A percentile compares a stretch with the other conserved stretches of the same genome.
phyloP scores from a whole-genome alignment of 1,140 invertebrate genomes.

The Papilio aristodemus region DNA sequence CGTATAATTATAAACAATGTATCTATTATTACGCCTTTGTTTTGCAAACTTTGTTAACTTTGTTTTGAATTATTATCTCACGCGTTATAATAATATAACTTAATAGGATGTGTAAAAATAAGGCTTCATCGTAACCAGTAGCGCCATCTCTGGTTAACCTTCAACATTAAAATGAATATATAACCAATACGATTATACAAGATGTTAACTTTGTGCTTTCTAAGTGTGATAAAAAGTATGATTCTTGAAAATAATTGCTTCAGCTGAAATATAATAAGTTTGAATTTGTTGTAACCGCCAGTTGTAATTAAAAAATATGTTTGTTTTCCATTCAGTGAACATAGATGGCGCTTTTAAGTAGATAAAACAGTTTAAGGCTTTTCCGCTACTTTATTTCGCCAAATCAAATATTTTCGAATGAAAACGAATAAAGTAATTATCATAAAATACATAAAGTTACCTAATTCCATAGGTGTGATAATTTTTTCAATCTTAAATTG shows the following conservation, averaged over 20 bases:
- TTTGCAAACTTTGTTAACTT: slow-evolving; percentile 6
- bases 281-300: no score
- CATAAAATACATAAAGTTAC: no score
- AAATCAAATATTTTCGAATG: not conserved
- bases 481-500: not conserved
- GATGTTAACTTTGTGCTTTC: not conserved
- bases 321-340: not conserved
- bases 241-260: not conserved
- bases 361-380: slow-evolving; percentile 62
- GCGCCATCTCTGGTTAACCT: slow-evolving; percentile 22
- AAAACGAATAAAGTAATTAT: no score
- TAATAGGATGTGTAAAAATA: slow-evolving; percentile 22
- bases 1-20: slow-evolving; percentile 10
- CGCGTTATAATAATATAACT: slow-evolving; percentile 7
- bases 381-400: slow-evolving; percentile 36
- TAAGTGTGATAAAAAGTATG: not conserved
- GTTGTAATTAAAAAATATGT: no score
- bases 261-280: not conserved
- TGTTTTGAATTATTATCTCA: slow-evolving; percentile 28
- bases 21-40: slow-evolving; percentile 18
- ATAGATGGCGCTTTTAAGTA: slow-evolving; percentile 52
- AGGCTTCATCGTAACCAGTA: slow-evolving; percentile 16
- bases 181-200: not conserved
- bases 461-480: no score
- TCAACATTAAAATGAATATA: not conserved